phyloP scores from a whole-genome alignment of 2,113 vertebrate species.

The Halcyon malimbica region DNA sequence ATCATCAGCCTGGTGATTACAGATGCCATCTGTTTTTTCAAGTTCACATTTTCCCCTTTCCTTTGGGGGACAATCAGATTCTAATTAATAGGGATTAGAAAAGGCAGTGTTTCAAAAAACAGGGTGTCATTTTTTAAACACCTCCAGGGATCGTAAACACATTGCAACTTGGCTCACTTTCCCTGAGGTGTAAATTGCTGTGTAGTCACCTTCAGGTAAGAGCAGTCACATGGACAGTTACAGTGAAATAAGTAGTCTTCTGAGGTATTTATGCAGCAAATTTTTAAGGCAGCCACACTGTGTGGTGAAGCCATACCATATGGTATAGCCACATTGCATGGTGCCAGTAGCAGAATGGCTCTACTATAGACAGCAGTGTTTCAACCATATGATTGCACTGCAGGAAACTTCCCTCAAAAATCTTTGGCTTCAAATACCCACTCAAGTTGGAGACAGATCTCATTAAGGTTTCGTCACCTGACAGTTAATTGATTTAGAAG shows the following conservation, averaged over 20 bases:
- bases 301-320: background rate
- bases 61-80: background rate
- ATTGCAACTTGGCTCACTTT: background rate
- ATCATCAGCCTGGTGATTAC: background rate
- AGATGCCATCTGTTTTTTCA: background rate
- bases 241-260: background rate
- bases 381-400: background rate
- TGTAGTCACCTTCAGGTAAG: background rate
- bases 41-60: background rate
- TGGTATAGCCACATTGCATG: background rate
- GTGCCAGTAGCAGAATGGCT: background rate
- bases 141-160: background rate
- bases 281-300: background rate
- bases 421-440: background rate
- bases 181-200: background rate
- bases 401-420: background rate
- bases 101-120: background rate
- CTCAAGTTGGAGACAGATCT: background rate
- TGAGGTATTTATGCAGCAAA: background rate
- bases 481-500: background rate
- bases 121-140: too few species aligned
- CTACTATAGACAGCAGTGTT: background rate
- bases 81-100: background rate
- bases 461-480: background rate
- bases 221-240: background rate